Base-by-base conservation (phyloP, 2,888 invertebrate species). In the Zootermopsis nevadensis region DNA sequence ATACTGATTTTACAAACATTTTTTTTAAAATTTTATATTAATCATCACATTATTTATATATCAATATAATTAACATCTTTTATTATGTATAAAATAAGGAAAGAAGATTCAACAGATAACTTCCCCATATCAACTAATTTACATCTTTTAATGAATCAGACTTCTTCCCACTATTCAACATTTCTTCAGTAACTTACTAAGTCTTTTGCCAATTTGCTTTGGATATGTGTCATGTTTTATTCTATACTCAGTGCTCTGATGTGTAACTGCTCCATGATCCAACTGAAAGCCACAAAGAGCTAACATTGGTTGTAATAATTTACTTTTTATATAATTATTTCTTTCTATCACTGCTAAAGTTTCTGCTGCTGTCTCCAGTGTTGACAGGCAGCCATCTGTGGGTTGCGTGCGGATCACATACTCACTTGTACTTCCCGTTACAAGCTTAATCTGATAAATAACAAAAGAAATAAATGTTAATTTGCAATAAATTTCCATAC, bases 331-430 rank as follows among this genome's bases (percentile, higher is more conserved):
- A 85, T 91, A 91, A 48, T 92, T 89, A 87, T 94, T 91, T 33
- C 91, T 90, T 90, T 98, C 98, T 82, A 98, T 89, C 85, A 95
- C 92, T 0, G 95, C 91, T 82, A 98, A 90, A 8, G 96, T 95
- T 87, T 94, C 91, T 0, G 96, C 96, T 15, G 95, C 97, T 72
- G 96, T 95, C 90, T 97, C 97, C 66, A 98, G 90, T 0, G 98
- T 98, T 83, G 98, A 98, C 27, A 98, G 91, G 87, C 97, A 97
- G 38, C 95, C 95, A 89, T 97, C 97, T 7, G 96, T 96, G 2
- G 98, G 98, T 88, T 98, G 98, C 7, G 98, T 98, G 86, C 98
- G 93, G 87, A 98, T 98, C 82, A 97, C 95, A 89, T 98, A 98
- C 88, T 95, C 94, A 89, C 98, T 98, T 67, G 92, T 92, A 84